Evolutionary conservation across 2,113 vertebrate genomes (phyloP), one percentile per base, ranked within the genome.

Genomic region (Cyanistes caeruleus): DNA sequence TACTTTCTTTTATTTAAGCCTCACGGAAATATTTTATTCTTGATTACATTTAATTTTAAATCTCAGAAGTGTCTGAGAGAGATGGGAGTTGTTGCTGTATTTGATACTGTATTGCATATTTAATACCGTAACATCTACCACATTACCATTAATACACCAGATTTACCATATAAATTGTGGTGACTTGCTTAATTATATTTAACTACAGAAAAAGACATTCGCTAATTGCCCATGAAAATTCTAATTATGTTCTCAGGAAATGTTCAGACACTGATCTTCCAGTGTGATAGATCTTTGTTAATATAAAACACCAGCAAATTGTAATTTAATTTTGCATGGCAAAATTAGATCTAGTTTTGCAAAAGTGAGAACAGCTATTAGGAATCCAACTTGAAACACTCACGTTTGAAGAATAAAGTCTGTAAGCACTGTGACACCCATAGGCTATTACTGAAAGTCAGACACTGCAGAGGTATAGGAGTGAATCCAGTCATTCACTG

Each of bases 191-290:
- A 91, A 41, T 35, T 49, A 12, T 25, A 60, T 67, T 25, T 78
- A 64, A 94, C 69, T 53, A 65, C 25, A 60, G 65, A 88, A 89
- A 84, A 72, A 73, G 20, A 56, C 13, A 39, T 55, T 76, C 30
- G 62, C 55, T 95, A 64, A 93, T 51, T 70, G 67, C 63, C 90
- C 13, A 8, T 94, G 72, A 88, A 93, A 94, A 92, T 84, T 80
- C 82, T 70, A 86, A 90, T 95, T 90, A 90, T 39, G 48, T 62
- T 93, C 68, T 80, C 21, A 27, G 31, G 58, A 82, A 90, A 62
- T 58, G 41, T 77, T 94, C 70, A 83, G 67, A 90, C 67, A 63
- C 68, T 64, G 82, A 83, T 81, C 52, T 92, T 84, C 28, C 64
- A 84, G 46, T 39, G 60, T 56, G 49, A 92, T 58, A 83, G 83